Evolutionary conservation across 2,888 invertebrate species (phyloP), one percentile per base, ranked within the genome.

Genomic region (Plemyria rubiginata): DNA sequence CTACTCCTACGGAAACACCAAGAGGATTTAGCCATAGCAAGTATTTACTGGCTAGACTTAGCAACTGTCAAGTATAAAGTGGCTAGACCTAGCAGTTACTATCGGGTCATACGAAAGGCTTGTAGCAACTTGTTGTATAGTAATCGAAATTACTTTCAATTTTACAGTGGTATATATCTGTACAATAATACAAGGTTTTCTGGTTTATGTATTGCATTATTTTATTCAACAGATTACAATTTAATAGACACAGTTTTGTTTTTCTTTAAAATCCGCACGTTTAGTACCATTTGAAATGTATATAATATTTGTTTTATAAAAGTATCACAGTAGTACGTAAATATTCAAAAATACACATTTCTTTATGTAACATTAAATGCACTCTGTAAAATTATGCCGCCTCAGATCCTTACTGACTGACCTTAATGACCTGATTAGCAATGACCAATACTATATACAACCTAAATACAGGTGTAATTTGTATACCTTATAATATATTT

Each of bases 1-100:
- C 0, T 93, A 93, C 80, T 90, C 90, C 13, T 93, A 93, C 79
- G 92, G 92, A 9, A 92, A 88, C 83, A 75, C 86, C 75, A 93
- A 93, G 83, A 85, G 93, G 38, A 56, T 58, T 48, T 58, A 61
- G 45, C 58, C 54, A 12, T 46, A 57, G n/a, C 43, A 11, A 32
- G 15, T 55, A 45, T 15, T n/a, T 6, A 32, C 15, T 49, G 29
- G 45, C 58, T 49, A 15, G 48, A 54, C 32, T 32, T 51, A 51
- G 40, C 46, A 32, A 8, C 32, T 32, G 32, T 32, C 32, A 32
- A 32, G 32, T 63, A 36, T 36, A 48, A 12, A 50, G 48, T 55
- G 51, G 45, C 38, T 51, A 46, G 7, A 16, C 16, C 32, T 22
- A 48, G 48, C 55, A 54, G 29, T 41, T 29, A 22, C 41, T n/a